A percentile compares a stretch with the other conserved stretches of the same genome.
These are phyloP conservation scores for Acrocephalus kingi DNA, from an alignment of 2,113 vertebrate species.

Conservation along the genomic window DNA sequence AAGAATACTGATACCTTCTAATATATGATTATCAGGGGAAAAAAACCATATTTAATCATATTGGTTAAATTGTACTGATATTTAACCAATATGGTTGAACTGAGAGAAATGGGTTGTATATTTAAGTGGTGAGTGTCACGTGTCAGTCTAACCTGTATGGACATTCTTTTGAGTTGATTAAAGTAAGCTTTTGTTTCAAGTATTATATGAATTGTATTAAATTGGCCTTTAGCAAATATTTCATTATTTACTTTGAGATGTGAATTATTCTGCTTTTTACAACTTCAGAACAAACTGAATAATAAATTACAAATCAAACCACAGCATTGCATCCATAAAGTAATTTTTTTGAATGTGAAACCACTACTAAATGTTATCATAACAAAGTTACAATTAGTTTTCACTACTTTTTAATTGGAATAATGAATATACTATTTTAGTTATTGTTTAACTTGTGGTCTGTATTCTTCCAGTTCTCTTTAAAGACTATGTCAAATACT, in stretches of 20 bases:
- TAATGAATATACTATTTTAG: not conserved
- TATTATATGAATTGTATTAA: not conserved
- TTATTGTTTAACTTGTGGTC: not conserved
- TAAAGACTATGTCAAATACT: not conserved
- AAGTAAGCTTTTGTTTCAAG: not conserved
- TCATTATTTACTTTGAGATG: not conserved
- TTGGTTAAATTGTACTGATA: not conserved
- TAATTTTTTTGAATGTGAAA: not conserved
- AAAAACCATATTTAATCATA: not conserved
- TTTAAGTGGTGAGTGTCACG: accelerated
- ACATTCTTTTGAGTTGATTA: not conserved
- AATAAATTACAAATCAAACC: not conserved
- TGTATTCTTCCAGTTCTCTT: not conserved
- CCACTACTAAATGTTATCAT: not conserved
- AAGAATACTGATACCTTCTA: not conserved
- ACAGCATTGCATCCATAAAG: not conserved
- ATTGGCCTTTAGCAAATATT: not conserved
- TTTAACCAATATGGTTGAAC: not conserved
- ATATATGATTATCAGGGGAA: not conserved
- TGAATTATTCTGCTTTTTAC: not conserved
- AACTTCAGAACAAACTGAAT: not conserved
- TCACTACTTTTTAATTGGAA: not conserved
- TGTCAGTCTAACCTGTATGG: not conserved
- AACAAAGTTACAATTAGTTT: not conserved
- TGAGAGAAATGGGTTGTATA: not conserved